Evolutionary conservation across 2,113 vertebrate species (phyloP).

Genomic region (Cynoglossus semilaevis): DNA sequence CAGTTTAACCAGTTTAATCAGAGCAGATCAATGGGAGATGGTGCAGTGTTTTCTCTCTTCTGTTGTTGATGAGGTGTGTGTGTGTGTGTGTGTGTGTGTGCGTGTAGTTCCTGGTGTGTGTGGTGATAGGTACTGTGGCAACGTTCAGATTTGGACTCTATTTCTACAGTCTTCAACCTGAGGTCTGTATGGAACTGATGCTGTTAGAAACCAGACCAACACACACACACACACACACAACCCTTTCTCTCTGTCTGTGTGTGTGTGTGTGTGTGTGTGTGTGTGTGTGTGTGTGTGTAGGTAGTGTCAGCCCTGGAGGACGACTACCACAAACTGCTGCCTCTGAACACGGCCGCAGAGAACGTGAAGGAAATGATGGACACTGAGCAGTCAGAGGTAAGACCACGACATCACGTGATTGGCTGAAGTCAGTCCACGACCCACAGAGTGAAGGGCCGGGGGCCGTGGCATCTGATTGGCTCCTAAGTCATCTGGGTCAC

Average conservation of each 20-base stretch:
- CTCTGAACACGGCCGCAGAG: background rate
- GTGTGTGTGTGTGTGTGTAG: constrained; percentile 25
- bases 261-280: background rate
- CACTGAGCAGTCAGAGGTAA: constrained; percentile 1
- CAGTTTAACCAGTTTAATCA: no score
- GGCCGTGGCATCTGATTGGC: constrained; percentile 7
- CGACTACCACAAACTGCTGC: accelerated
- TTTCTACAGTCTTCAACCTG: accelerated
- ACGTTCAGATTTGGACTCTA: constrained; percentile 31
- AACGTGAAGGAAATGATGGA: accelerated
- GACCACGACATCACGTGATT: constrained; percentile 5
- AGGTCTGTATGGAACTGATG: constrained; percentile 17
- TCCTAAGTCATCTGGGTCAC: no score
- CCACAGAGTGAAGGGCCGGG: no score
- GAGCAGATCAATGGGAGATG: no score
- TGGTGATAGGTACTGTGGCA: constrained; percentile 41
- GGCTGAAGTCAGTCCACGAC: no score
- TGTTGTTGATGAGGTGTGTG: background rate
- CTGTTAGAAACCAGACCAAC: no score
- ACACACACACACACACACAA: no score
- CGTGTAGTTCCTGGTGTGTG: constrained; percentile 56
- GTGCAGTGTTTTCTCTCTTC: no score
- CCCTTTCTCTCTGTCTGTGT: no score
- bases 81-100: background rate
- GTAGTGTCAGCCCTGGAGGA: accelerated